Base-by-base conservation (phyloP, 2,888 invertebrate genomes). In the Eledona agricola region DNA sequence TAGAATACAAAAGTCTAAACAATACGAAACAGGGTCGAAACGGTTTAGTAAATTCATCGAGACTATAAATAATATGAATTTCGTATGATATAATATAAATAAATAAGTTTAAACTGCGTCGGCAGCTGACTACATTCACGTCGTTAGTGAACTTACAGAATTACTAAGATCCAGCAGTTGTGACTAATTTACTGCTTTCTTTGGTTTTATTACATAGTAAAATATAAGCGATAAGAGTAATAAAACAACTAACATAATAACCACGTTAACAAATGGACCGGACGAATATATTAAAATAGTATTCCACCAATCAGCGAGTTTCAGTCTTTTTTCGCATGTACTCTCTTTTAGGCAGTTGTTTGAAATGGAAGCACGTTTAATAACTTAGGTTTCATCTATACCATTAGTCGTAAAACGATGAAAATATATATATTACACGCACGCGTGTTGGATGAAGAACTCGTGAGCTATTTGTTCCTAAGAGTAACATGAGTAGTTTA, bases 101-200 rank as follows among this genome's bases (percentile, higher is more conserved):
- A 66, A 65, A 65, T 65, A 64, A 58, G 59, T 63, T 67, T 65
- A 65, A 67, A 67, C 67, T 67, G 67, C 62, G 32, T 28, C n/a
- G 47, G 58, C 65, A 65, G 65, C 61, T 65, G 66, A 67, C 66
- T 66, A 64, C 32, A 42, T 58, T 45, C 54, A 57, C 19, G 17
- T 29, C 12, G 25, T 22, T 9, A 19, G 32, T 29, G 34, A 37
- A 38, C 11, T 20, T 34, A 47, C 23, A 26, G 26, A 29, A n/a
- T n/a, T n/a, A n/a, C 16, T 37, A 3, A 22, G 50, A 49, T 45
- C 51, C 62, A 61, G 62, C 61, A 60, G 62, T 60, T 60, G 16
- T 65, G 67, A 67, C 67, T 67, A 67, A 66, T 59, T 59, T 62
- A 55, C 63, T 60, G 63, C 58, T 62, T 57, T 63, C 60, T 62